Evolutionary conservation across 2,888 invertebrate genomes (phyloP).

Genomic region (Stenotaenia linearis): DNA sequence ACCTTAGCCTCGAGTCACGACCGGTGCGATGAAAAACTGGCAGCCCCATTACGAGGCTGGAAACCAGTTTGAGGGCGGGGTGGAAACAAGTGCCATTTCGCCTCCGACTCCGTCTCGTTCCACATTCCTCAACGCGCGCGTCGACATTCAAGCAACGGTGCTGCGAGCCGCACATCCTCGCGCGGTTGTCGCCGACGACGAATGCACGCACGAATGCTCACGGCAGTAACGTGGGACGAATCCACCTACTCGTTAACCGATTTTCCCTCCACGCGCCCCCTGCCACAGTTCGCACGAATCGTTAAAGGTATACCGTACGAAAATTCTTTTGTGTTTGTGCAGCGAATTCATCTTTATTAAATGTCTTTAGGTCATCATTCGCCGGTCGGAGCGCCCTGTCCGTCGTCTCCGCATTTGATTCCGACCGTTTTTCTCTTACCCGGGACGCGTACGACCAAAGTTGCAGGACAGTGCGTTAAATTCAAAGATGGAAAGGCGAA

Average conservation of each 20-base stretch:
- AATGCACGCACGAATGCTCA: constrained; percentile 37
- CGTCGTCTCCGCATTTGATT: constrained; percentile 71
- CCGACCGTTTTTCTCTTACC: constrained; percentile 80
- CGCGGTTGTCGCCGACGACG: not conserved
- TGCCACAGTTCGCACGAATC: constrained; percentile 80
- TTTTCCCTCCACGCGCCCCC: constrained; percentile 48
- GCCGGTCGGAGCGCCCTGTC: constrained; percentile 78
- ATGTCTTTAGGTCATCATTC: constrained; percentile 61
- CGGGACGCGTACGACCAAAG: constrained; percentile 76
- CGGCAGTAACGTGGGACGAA: constrained; percentile 43
- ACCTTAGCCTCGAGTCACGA: not conserved
- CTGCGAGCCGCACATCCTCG: not conserved
- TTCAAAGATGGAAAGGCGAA: constrained; percentile 68
- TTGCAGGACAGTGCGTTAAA: constrained; percentile 64
- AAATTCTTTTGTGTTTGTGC: not conserved
- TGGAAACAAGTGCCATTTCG: not conserved
- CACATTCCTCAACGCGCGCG: not conserved
- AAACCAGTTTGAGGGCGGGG: not conserved
- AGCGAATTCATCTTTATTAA: too few relatives aligned
- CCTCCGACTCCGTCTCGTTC: not conserved
- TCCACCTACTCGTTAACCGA: constrained; percentile 45
- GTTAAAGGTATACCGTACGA: constrained; percentile 64
- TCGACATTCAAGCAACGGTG: not conserved
- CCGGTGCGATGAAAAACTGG: not conserved
- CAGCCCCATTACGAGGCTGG: not conserved